Percentiles rank a stretch among this genome's conserved stretches.
Conservation (phyloP, 1,140 invertebrate genomes). For the Drosophila bifasciata region DNA sequence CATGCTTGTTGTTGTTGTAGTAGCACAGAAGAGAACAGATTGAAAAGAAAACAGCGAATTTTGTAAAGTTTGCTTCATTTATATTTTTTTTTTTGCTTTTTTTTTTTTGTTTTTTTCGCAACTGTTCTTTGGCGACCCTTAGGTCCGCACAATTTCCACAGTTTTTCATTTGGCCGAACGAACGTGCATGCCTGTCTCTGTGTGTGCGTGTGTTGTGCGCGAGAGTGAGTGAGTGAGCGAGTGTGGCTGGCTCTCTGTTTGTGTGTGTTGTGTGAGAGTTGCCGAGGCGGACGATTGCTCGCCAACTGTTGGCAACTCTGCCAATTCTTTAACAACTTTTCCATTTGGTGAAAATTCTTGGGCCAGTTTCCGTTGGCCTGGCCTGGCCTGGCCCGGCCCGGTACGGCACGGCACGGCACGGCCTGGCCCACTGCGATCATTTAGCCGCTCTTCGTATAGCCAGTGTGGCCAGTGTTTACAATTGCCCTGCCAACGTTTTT, state of each 20-base stretch:
- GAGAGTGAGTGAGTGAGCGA: constrained; percentile 13
- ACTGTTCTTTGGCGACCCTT: constrained; percentile 15
- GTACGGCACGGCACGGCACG: too few relatives aligned
- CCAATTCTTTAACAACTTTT: constrained; percentile 62
- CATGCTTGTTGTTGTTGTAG: constrained; percentile 30
- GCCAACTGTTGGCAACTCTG: constrained; percentile 49
- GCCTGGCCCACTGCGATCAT: constrained; percentile 2
- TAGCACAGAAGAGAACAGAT: constrained; percentile 35
- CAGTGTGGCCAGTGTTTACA: constrained; percentile 44
- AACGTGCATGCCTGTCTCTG: constrained; percentile 13
- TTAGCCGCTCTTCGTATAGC: constrained; percentile 13
- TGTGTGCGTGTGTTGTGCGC: constrained; percentile 22
- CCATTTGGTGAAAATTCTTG: constrained; percentile 60
- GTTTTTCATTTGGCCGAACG: constrained; percentile 53
- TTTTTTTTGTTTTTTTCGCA: constrained; percentile 11
- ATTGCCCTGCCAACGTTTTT: constrained; percentile 34
- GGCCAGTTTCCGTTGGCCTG: constrained; percentile 49
- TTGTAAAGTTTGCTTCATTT: constrained; percentile 23
- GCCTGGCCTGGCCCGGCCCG: not conserved
- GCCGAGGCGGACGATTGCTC: constrained; percentile 25
- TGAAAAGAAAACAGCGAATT: constrained; percentile 17
- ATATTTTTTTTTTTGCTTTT: constrained; percentile 33
- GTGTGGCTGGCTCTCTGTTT: constrained; percentile 10
- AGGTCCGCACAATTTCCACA: constrained; percentile 28
- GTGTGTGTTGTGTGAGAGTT: constrained; percentile 29